These are phyloP conservation scores for Drosophila cognata DNA, from an alignment of 2,888 invertebrate genomes.

Conservation along the genomic window DNA sequence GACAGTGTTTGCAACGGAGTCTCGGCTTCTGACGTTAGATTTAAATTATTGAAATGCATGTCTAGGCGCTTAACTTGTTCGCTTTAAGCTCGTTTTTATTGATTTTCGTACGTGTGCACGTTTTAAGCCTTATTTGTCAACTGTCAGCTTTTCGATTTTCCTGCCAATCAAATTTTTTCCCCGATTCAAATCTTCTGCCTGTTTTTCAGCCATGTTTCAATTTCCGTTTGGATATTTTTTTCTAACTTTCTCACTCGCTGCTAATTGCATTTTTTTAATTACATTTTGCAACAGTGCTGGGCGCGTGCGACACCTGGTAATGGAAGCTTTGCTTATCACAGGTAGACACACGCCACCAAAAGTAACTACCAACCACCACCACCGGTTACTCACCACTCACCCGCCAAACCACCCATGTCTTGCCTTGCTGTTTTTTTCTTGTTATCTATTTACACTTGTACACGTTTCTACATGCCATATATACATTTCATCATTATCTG, in stretches of 20 bases:
- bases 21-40: conserved; percentile 44
- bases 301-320: conserved; percentile 30
- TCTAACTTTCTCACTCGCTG: conserved; percentile 44
- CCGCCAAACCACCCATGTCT: neutral
- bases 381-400: neutral
- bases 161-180: conserved; percentile 51
- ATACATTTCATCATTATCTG: conserved; percentile 63
- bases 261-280: conserved; percentile 77
- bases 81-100: conserved; percentile 43
- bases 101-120: conserved; percentile 53
- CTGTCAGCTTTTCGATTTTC: conserved; percentile 62
- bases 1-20: neutral
- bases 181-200: conserved; percentile 31
- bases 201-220: conserved; percentile 25
- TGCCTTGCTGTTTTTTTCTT: conserved; percentile 17
- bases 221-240: conserved; percentile 64
- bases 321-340: conserved; percentile 31
- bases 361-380: conserved; percentile 14
- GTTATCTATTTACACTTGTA: conserved; percentile 81
- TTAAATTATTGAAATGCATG: conserved; percentile 72
- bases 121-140: conserved; percentile 27
- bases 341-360: conserved; percentile 10
- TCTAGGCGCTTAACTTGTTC: conserved; percentile 45
- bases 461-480: conserved; percentile 71
- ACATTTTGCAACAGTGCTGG: conserved; percentile 68